Evolutionary conservation across 2,888 invertebrate species (phyloP).

Genomic region (Trachelus iudaicus): DNA sequence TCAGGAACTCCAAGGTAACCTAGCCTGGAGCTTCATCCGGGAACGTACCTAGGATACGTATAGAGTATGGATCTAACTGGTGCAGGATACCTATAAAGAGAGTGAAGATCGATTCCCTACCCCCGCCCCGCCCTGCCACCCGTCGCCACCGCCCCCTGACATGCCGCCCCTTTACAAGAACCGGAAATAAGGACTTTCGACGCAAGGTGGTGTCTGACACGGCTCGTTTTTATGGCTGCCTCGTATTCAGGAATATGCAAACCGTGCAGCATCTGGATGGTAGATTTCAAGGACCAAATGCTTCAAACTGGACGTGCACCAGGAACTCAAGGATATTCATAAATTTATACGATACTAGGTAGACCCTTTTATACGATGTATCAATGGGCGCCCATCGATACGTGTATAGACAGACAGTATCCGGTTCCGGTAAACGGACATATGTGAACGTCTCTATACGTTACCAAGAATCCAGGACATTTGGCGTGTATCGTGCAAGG

Average conservation of each 20-base stretch:
- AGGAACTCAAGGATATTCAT: neutral
- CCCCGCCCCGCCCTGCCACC: too few relatives aligned
- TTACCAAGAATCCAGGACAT: slow-evolving; percentile 19
- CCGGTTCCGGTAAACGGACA: neutral
- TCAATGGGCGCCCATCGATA: neutral
- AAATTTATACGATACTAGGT: neutral
- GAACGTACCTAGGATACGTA: neutral
- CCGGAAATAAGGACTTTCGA: neutral
- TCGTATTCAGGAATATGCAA: neutral
- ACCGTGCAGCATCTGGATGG: neutral
- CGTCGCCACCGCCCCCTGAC: too few relatives aligned
- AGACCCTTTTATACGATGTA: neutral
- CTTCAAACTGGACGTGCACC: neutral
- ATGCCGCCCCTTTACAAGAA: neutral
- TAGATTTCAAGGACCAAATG: neutral
- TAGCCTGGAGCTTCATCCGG: neutral
- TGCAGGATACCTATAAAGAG: neutral
- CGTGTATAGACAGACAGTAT: neutral
- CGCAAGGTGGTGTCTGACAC: neutral
- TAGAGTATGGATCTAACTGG: neutral
- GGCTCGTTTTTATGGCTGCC: neutral
- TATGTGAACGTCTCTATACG: neutral
- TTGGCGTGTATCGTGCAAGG: slow-evolving; percentile 35
- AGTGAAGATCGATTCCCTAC: neutral
- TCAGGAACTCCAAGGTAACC: neutral